Percentiles rank a stretch among this genome's conserved stretches.
Evolutionary conservation across 2,797 vertebrate genomes (phyloP).

Genomic region (Rallus crepitans): DNA sequence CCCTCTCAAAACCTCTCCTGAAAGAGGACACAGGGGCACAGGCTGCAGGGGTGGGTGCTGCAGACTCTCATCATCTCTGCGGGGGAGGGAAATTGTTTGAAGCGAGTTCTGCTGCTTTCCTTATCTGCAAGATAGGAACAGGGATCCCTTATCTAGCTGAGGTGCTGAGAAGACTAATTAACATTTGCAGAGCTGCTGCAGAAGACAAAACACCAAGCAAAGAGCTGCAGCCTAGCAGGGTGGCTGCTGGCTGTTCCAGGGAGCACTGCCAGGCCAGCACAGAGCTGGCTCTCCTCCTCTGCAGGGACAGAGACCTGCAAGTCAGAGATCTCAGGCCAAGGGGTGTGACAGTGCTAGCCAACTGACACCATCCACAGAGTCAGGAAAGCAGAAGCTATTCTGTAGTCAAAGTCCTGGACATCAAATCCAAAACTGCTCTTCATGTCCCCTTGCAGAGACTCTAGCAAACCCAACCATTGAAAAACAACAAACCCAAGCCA

Average conservation of each 20-base stretch:
- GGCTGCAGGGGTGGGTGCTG: background rate
- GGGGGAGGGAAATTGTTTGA: constrained; percentile 5
- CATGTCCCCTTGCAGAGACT: background rate
- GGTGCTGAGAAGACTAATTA: constrained; percentile 62
- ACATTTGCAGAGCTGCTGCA: background rate
- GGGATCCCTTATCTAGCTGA: constrained; percentile 27
- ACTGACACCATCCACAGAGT: background rate
- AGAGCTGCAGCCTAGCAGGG: background rate
- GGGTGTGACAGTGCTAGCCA: background rate
- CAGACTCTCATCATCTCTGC: background rate
- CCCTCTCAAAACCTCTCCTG: background rate
- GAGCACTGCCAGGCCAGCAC: background rate
- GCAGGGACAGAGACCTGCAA: background rate
- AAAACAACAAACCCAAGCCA: background rate
- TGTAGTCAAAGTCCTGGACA: background rate
- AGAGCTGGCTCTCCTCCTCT: background rate
- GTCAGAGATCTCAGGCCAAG: background rate
- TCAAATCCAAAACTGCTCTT: background rate
- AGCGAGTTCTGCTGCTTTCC: constrained; percentile 59
- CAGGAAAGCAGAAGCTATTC: background rate
- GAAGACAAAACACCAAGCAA: constrained; percentile 40
- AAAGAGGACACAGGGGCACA: background rate
- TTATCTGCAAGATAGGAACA: constrained; percentile 54
- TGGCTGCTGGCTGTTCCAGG: background rate
- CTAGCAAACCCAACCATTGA: background rate